Conservation (phyloP, 2,797 vertebrate species). For the Salarias fasciatus region DNA sequence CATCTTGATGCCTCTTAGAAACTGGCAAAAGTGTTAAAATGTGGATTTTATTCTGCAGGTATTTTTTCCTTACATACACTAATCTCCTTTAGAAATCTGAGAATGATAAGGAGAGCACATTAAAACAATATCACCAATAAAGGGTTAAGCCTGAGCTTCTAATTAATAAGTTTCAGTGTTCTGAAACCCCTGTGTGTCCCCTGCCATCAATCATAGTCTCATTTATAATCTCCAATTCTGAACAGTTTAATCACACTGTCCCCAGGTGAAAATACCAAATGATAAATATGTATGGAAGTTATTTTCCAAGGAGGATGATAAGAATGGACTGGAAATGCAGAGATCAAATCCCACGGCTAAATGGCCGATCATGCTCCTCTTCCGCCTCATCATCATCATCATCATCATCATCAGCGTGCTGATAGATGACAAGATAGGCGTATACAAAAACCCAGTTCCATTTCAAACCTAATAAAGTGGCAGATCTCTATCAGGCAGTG, state of each 20-base stretch:
- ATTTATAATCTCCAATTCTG: too few relatives aligned
- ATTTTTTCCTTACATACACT: background rate
- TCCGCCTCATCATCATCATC: slow-evolving; percentile 19
- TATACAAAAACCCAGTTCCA: slow-evolving; percentile 17
- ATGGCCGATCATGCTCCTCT: too few relatives aligned
- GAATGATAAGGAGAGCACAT: background rate
- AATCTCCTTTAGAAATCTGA: background rate
- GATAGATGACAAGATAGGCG: slow-evolving; percentile 45
- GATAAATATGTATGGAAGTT: slow-evolving; percentile 42
- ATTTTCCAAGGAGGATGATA: slow-evolving; percentile 38
- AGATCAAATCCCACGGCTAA: slow-evolving; percentile 29
- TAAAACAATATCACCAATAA: too few relatives aligned
- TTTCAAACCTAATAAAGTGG: slow-evolving; percentile 19
- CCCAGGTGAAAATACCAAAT: slow-evolving; percentile 18
- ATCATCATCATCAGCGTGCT: slow-evolving; percentile 20
- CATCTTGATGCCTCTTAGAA: slow-evolving; percentile 17
- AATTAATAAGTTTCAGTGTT: slow-evolving; percentile 28
- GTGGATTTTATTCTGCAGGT: background rate
- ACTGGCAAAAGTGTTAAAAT: slow-evolving; percentile 27
- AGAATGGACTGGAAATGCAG: background rate
- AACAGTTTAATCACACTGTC: slow-evolving; percentile 30
- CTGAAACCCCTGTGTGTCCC: slow-evolving; percentile 19
- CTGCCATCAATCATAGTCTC: slow-evolving; percentile 41
- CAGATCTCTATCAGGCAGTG: slow-evolving; percentile 20
- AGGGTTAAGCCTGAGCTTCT: slow-evolving; percentile 8